These are phyloP conservation scores for Papilio aristodemus DNA, from an alignment of 1,140 invertebrate genomes.

Conservation along the genomic window DNA sequence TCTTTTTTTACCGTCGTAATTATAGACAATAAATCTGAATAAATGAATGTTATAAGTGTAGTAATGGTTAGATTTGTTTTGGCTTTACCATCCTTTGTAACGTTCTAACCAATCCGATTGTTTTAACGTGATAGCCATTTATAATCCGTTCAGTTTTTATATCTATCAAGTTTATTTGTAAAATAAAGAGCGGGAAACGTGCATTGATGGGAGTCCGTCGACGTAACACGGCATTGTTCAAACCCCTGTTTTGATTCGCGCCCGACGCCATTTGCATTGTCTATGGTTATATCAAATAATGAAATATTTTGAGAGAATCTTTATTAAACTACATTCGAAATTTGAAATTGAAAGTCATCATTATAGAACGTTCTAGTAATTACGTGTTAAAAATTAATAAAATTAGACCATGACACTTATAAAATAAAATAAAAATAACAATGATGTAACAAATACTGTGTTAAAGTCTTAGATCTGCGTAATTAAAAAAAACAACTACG, in stretches of 20 bases:
- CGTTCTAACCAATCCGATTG: neutral
- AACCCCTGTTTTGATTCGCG: slow-evolving; percentile 25
- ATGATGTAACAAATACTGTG: too few species aligned
- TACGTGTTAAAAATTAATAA: too few species aligned
- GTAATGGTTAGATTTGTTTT: neutral
- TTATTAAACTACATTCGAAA: neutral
- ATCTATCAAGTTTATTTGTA: slow-evolving; percentile 12
- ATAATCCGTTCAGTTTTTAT: slow-evolving; percentile 26
- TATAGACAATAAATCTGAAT: too few species aligned
- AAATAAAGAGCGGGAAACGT: slow-evolving; percentile 21
- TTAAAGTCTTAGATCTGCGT: too few species aligned
- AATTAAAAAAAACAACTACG: too few species aligned
- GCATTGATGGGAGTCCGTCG: slow-evolving; percentile 12
- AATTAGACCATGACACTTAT: too few species aligned
- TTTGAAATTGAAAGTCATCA: slow-evolving; percentile 1
- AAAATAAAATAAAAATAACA: too few species aligned
- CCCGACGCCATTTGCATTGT: slow-evolving; percentile 25
- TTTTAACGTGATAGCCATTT: slow-evolving; percentile 17
- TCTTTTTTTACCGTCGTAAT: too few species aligned
- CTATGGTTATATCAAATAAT: slow-evolving; percentile 22
- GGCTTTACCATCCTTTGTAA: slow-evolving; percentile 17
- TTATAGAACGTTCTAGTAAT: neutral
- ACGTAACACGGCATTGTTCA: slow-evolving; percentile 18
- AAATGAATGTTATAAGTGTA: neutral
- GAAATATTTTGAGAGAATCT: slow-evolving; percentile 3